Conservation (phyloP, 2,797 vertebrate species). For the Tympanoctomys barrerae region DNA sequence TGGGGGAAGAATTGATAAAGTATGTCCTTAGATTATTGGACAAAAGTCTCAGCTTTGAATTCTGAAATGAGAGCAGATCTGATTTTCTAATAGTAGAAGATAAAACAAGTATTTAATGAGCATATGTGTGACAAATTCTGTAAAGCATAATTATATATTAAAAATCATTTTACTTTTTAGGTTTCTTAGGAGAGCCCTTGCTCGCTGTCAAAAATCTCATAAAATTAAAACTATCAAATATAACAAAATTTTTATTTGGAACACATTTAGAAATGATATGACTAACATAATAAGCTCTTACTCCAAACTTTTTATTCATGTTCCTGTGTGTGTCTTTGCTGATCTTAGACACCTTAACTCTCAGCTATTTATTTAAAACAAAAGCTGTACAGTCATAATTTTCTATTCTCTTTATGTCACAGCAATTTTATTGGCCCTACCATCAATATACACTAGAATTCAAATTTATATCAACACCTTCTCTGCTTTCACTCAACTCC, state of each 20-base stretch:
- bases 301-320: neutral
- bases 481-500: neutral
- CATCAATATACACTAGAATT: neutral
- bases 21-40: neutral
- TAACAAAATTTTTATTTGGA: neutral
- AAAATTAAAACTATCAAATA: neutral
- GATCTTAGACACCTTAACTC: neutral
- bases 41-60: neutral
- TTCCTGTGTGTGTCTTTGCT: neutral
- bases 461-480: neutral
- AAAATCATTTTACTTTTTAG: neutral
- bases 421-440: neutral
- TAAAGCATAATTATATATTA: neutral
- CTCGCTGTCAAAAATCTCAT: neutral
- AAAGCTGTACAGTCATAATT: neutral
- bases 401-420: neutral
- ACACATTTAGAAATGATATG: neutral
- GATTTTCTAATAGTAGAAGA: neutral
- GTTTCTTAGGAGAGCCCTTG: neutral
- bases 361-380: neutral
- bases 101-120: slow-evolving; percentile 9
- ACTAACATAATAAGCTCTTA: neutral
- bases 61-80: neutral
- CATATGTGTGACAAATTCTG: neutral
- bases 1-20: neutral